Evolutionary conservation across 2,888 invertebrate species (phyloP).

Genomic region (Cryptophagus acutangulus): DNA sequence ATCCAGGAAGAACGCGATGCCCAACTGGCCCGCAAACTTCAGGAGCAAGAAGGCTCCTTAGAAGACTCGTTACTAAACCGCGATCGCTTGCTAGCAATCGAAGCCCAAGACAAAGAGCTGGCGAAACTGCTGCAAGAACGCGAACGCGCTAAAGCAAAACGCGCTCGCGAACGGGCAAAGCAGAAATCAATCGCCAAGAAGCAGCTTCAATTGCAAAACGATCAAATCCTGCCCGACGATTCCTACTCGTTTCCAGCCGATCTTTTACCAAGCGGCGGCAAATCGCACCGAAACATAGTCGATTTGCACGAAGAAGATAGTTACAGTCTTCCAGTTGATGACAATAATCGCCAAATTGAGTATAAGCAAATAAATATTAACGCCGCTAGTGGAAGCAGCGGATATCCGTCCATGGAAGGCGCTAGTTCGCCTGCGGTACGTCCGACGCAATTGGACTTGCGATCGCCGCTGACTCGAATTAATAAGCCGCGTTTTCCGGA

Average conservation of each 20-base stretch:
- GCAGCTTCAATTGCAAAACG: slow-evolving; percentile 42
- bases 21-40: slow-evolving; percentile 68
- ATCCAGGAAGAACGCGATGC: slow-evolving; percentile 71
- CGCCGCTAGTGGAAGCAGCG: slow-evolving; percentile 24
- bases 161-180: slow-evolving; percentile 66
- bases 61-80: slow-evolving; percentile 51
- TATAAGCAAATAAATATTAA: slow-evolving; percentile 28
- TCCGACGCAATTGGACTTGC: slow-evolving; percentile 46
- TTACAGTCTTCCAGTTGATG: slow-evolving; percentile 46
- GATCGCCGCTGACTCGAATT: slow-evolving; percentile 37
- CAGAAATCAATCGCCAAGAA: slow-evolving; percentile 55
- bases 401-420: background rate
- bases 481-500: slow-evolving; percentile 43
- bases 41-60: slow-evolving; percentile 67
- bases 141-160: slow-evolving; percentile 64
- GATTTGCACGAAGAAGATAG: slow-evolving; percentile 42
- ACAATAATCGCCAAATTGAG: slow-evolving; percentile 14
- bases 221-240: slow-evolving; percentile 45
- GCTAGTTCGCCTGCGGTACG: slow-evolving; percentile 22
- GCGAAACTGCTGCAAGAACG: slow-evolving; percentile 71
- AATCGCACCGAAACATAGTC: slow-evolving; percentile 28
- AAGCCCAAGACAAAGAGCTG: slow-evolving; percentile 74
- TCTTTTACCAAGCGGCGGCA: slow-evolving; percentile 44
- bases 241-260: slow-evolving; percentile 55
- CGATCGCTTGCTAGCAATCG: slow-evolving; percentile 63